phyloP scores from a whole-genome alignment of 2,888 invertebrate genomes.

The Callinectes sapidus region DNA sequence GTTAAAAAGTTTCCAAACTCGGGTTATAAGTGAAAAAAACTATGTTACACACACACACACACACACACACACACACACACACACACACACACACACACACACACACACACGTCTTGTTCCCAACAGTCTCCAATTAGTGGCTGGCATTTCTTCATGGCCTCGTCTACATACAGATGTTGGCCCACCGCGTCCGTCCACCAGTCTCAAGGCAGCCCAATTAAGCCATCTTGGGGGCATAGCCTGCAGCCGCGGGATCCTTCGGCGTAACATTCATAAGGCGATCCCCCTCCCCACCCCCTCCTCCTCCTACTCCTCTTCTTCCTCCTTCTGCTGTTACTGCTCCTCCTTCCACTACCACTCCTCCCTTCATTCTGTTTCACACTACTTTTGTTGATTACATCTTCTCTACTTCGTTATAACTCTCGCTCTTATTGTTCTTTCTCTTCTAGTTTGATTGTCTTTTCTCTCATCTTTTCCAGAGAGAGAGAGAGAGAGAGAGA shows the following conservation, averaged over 20 bases:
- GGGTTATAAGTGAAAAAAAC: no score
- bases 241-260: conserved; percentile 48
- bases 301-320: not conserved
- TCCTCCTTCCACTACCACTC: not conserved
- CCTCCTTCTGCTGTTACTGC: not conserved
- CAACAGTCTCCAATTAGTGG: conserved; percentile 39
- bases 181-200: conserved; percentile 41
- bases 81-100: conserved; percentile 30
- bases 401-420: not conserved
- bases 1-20: no score
- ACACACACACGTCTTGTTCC: conserved; percentile 37
- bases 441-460: not conserved
- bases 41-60: not conserved
- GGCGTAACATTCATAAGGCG: conserved; percentile 49
- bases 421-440: not conserved
- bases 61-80: conserved; percentile 33
- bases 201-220: conserved; percentile 61
- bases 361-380: not conserved
- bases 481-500: no score
- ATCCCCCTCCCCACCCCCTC: not conserved
- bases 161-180: conserved; percentile 56
- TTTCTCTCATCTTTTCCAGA: not conserved
- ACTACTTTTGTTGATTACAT: not conserved
- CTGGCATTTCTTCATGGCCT: conserved; percentile 53
- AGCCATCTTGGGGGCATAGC: conserved; percentile 48